Conservation (phyloP, 2,797 vertebrate species). For the Enteromius unitaeniatus region DNA sequence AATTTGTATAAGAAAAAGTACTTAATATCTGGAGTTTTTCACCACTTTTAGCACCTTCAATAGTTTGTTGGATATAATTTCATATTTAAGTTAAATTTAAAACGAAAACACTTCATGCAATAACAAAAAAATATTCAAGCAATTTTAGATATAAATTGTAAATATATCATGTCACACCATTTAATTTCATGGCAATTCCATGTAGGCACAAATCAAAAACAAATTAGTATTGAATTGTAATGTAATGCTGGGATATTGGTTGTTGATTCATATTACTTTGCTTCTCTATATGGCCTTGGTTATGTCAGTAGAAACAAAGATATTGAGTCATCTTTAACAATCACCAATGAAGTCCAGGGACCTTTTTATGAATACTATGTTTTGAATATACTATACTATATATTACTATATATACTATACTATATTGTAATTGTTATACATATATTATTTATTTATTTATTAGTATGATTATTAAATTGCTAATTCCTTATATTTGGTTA, state of each 20-base stretch:
- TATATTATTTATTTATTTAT: too few species aligned
- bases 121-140: not conserved
- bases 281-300: not conserved
- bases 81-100: not conserved
- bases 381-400: too few species aligned
- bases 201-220: not conserved
- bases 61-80: not conserved
- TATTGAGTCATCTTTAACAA: not conserved
- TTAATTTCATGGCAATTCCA: not conserved
- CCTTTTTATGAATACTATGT: not conserved
- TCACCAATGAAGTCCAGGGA: not conserved
- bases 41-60: too few species aligned
- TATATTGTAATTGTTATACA: too few species aligned
- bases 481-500: not conserved
- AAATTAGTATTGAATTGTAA: not conserved
- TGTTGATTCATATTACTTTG: constrained; percentile 1
- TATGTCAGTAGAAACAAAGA: not conserved
- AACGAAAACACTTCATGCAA: not conserved
- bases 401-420: too few species aligned
- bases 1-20: not conserved
- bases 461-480: too few species aligned
- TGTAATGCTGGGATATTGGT: not conserved
- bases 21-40: not conserved
- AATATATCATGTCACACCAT: not conserved
- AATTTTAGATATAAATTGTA: not conserved